phyloP scores from a whole-genome alignment of 2,888 invertebrate species.

The Selenia dentaria region DNA sequence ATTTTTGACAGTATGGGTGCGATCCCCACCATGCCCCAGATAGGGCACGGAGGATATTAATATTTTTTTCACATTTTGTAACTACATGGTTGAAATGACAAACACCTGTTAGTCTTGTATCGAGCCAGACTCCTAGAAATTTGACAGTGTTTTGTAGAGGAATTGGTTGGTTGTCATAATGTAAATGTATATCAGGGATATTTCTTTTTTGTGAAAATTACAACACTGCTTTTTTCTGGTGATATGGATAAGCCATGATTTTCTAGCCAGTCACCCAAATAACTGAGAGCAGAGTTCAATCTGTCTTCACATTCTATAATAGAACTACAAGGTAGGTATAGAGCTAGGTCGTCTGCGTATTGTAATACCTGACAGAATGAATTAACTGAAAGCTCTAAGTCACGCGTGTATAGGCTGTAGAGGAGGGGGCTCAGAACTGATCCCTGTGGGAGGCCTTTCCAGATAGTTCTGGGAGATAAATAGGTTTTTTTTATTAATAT shows the following conservation, averaged over 20 bases:
- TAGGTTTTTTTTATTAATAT: slow-evolving; percentile 17
- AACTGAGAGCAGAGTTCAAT: slow-evolving; percentile 6
- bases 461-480: slow-evolving; percentile 17
- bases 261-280: slow-evolving; percentile 4
- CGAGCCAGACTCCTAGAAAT: slow-evolving; percentile 31
- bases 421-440: slow-evolving; percentile 32
- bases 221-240: slow-evolving; percentile 19
- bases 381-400: slow-evolving; percentile 19
- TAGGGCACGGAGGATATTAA: slow-evolving; percentile 19
- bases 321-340: slow-evolving; percentile 14
- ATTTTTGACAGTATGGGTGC: slow-evolving; percentile 28
- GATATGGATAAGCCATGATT: slow-evolving; percentile 26
- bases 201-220: slow-evolving; percentile 26
- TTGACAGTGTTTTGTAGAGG: no score
- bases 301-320: background rate
- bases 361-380: slow-evolving; percentile 28
- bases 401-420: slow-evolving; percentile 31
- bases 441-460: slow-evolving; percentile 37
- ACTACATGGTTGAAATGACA: slow-evolving; percentile 16
- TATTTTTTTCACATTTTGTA: slow-evolving; percentile 27
- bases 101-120: slow-evolving; percentile 18
- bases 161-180: no score
- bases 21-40: slow-evolving; percentile 33
- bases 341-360: slow-evolving; percentile 36
- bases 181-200: no score